Conservation (phyloP, 1,140 invertebrate genomes). For the Stratiolaelaps scimitus region DNA sequence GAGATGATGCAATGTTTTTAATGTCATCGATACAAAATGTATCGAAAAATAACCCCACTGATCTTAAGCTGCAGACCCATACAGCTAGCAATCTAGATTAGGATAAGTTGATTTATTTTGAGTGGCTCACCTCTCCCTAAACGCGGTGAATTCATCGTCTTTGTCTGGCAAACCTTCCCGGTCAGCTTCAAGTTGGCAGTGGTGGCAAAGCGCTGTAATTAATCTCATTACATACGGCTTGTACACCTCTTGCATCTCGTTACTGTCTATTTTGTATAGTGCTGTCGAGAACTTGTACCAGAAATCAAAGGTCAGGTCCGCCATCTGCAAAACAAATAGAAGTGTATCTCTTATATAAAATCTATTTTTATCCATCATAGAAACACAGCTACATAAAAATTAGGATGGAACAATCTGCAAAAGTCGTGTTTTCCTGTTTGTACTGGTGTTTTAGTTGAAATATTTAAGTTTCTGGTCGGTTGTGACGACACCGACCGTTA, state of each 20-base stretch:
- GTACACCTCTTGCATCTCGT: constrained; percentile 8
- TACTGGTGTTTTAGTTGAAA: no score
- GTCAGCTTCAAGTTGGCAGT: constrained; percentile 23
- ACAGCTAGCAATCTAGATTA: no score
- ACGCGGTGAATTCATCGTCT: constrained; percentile 12
- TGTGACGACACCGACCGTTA: no score
- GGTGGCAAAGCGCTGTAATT: neutral
- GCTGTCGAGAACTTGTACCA: constrained; percentile 15
- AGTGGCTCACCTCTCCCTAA: constrained; percentile 5
- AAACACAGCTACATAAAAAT: neutral
- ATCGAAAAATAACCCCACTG: no score
- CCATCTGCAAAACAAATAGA: neutral
- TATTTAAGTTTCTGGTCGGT: no score
- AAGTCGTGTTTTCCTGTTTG: no score
- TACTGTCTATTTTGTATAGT: constrained; percentile 1
- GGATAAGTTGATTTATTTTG: no score
- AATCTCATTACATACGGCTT: constrained; percentile 12
- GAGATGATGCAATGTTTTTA: no score
- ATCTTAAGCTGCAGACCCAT: no score
- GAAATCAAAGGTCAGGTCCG: constrained; percentile 13
- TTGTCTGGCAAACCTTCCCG: constrained; percentile 14
- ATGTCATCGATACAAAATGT: no score
- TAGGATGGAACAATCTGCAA: neutral
- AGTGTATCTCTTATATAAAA: neutral
- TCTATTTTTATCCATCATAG: neutral